Conservation (phyloP, 2,113 vertebrate species). For the Struthio camelus region DNA sequence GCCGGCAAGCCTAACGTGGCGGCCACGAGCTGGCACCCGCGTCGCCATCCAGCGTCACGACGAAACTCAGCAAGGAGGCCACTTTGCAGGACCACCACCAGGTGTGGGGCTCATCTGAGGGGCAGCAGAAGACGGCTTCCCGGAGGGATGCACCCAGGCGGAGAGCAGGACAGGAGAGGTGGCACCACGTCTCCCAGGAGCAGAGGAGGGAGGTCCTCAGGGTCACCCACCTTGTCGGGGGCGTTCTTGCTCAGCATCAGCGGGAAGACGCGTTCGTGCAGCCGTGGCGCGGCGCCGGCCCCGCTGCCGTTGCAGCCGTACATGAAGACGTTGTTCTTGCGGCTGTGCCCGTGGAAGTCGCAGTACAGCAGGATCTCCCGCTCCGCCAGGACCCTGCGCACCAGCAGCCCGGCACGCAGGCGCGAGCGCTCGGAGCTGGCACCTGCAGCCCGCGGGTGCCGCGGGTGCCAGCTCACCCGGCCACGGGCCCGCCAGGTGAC, state of each 20-base stretch:
- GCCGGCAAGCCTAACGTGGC: too few relatives aligned
- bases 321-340: slow-evolving; percentile 92
- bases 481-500: too few relatives aligned
- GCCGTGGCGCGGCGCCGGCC: not conserved
- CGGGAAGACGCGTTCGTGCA: slow-evolving; percentile 86
- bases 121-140: too few relatives aligned
- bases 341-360: slow-evolving; percentile 92
- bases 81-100: too few relatives aligned
- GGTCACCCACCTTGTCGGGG: slow-evolving; percentile 80
- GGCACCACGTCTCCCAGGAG: too few relatives aligned
- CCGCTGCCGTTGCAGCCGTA: slow-evolving; percentile 82
- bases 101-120: too few relatives aligned
- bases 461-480: too few relatives aligned
- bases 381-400: slow-evolving; percentile 79
- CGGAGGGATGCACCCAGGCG: too few relatives aligned
- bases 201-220: not conserved
- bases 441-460: too few relatives aligned
- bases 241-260: slow-evolving; percentile 96
- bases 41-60: rapidly evolving
- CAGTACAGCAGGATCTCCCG: slow-evolving; percentile 89
- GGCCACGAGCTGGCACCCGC: too few relatives aligned
- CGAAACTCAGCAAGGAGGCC: rapidly evolving
- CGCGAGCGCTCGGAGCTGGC: too few relatives aligned
- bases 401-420: not conserved
- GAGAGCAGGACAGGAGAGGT: too few relatives aligned